phyloP scores from a whole-genome alignment of 2,888 invertebrate genomes.

The Philereme transversata region DNA sequence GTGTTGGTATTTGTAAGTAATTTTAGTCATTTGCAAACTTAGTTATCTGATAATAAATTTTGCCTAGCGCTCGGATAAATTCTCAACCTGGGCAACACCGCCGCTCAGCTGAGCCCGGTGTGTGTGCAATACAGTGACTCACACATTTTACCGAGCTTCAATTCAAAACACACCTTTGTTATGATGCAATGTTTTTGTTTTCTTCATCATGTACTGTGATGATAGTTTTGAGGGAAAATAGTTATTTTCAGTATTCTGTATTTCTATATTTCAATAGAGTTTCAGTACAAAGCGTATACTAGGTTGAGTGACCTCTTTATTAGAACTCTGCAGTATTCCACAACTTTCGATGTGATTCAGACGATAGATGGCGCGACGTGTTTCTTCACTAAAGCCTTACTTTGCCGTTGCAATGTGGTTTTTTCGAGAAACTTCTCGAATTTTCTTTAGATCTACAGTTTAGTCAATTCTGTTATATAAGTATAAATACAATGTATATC shows the following conservation, averaged over 20 bases:
- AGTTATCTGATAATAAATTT: neutral
- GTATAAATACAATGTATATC: too few relatives aligned
- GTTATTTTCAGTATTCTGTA: too few relatives aligned
- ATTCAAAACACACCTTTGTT: slow-evolving; percentile 34
- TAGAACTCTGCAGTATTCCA: neutral
- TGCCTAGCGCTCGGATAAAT: slow-evolving; percentile 1
- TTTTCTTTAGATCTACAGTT: too few relatives aligned
- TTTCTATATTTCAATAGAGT: neutral
- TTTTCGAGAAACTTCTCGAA: too few relatives aligned
- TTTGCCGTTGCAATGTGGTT: too few relatives aligned
- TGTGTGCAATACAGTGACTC: slow-evolving; percentile 36
- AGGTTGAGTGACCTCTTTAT: neutral
- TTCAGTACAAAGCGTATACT: neutral
- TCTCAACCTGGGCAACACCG: slow-evolving; percentile 21
- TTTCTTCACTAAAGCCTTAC: too few relatives aligned
- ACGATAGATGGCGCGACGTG: slow-evolving; percentile 16
- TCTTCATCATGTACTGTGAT: slow-evolving; percentile 11
- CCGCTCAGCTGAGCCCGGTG: slow-evolving; percentile 15
- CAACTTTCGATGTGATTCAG: neutral
- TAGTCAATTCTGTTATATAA: too few relatives aligned
- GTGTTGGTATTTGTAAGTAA: too few relatives aligned
- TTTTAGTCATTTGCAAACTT: too few relatives aligned
- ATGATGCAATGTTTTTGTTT: slow-evolving; percentile 39
- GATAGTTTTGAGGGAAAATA: neutral
- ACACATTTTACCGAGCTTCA: slow-evolving; percentile 15